Percentiles rank a stretch among this genome's conserved stretches.
phyloP scores from a whole-genome alignment of 2,888 invertebrate species.

The Dinocampus coccinellae region DNA sequence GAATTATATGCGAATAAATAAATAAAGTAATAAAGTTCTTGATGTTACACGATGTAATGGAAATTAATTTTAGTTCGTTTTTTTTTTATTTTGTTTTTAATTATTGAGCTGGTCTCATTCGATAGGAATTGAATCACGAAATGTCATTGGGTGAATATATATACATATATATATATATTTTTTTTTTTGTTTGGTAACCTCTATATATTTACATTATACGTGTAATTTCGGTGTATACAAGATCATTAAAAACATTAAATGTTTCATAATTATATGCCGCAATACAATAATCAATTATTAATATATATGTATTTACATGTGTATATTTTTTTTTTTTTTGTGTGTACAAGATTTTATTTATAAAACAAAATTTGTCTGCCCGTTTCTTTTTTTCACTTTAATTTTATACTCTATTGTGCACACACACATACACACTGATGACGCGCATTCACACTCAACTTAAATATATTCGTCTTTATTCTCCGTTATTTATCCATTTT shows the following conservation, averaged over 20 bases:
- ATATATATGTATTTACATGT: constrained; percentile 50
- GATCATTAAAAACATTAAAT: constrained; percentile 68
- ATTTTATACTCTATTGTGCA: background rate
- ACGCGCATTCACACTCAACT: background rate
- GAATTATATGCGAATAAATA: too few species aligned
- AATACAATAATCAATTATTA: constrained; percentile 62
- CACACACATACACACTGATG: background rate
- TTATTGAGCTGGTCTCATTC: background rate
- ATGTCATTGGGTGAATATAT: constrained; percentile 26
- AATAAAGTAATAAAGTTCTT: background rate
- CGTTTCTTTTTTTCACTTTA: background rate
- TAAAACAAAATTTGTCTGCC: background rate
- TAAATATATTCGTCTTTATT: background rate
- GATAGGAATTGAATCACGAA: background rate
- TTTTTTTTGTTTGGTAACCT: constrained; percentile 59
- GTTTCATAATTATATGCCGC: constrained; percentile 59
- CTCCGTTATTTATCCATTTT: background rate
- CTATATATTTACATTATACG: constrained; percentile 67
- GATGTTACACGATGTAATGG: background rate
- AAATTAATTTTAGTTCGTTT: background rate
- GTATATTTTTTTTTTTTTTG: constrained; percentile 63
- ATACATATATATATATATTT: constrained; percentile 22
- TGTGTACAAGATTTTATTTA: constrained; percentile 62
- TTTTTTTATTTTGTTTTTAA: background rate
- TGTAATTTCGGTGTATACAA: constrained; percentile 65